Evolutionary conservation across 2,888 invertebrate genomes (phyloP).

Genomic region (Drosophila parthenogenetica): DNA sequence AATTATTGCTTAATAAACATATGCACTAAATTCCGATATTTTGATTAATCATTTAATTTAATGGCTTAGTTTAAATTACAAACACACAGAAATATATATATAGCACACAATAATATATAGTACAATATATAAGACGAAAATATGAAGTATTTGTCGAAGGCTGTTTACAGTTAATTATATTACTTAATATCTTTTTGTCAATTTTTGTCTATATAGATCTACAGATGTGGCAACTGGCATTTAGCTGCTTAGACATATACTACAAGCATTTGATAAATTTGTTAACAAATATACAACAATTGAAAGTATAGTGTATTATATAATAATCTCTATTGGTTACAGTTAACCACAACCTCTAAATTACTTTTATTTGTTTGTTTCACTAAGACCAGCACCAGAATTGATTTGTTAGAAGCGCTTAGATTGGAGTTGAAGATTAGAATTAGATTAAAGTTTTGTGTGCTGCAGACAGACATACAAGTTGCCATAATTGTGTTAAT

Average conservation of each 20-base stretch:
- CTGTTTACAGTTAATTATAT: constrained; percentile 8
- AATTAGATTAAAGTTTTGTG: constrained; percentile 6
- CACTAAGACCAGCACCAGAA: constrained; percentile 65
- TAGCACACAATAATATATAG: constrained; percentile 34
- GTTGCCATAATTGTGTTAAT: constrained; percentile 9
- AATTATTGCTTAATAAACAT: constrained; percentile 64
- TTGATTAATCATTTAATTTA: constrained; percentile 10
- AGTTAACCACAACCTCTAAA: constrained; percentile 69
- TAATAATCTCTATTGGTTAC: constrained; percentile 42
- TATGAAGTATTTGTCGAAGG: constrained; percentile 34
- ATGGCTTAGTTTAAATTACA: constrained; percentile 47
- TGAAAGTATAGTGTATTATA: constrained; percentile 28
- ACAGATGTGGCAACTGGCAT: not conserved
- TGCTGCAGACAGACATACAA: constrained; percentile 9
- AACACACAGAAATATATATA: constrained; percentile 30
- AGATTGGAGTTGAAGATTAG: constrained; percentile 49
- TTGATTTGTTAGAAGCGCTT: constrained; percentile 70
- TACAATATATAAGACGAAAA: constrained; percentile 32
- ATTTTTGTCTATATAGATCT: constrained; percentile 6
- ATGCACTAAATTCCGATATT: constrained; percentile 17
- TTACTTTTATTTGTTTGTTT: constrained; percentile 44
- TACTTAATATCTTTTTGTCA: not conserved
- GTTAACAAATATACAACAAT: constrained; percentile 42
- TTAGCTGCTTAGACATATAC: constrained; percentile 40
- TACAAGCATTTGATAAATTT: constrained; percentile 27